Conservation (phyloP, 35 echinoderm and acorn worm species). For the Stichopus chloronotus region DNA sequence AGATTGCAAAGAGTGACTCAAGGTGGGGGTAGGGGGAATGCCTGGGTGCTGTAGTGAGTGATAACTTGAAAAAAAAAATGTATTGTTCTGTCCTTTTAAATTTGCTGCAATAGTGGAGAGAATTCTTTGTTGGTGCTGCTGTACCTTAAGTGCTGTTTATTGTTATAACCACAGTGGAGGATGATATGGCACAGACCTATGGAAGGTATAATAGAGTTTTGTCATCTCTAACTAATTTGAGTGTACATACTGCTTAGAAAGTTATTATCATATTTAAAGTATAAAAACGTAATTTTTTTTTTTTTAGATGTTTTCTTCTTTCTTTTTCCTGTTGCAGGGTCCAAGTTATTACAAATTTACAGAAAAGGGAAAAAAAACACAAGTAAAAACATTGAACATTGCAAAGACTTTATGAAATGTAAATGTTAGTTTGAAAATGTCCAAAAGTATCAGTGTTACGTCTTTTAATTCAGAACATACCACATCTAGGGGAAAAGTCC, state of each 20-base stretch:
- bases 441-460: background rate
- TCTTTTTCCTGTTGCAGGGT: conserved; percentile 39
- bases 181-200: too few relatives aligned
- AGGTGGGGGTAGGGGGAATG: too few relatives aligned
- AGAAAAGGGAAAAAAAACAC: background rate
- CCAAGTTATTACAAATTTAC: conserved; percentile 27
- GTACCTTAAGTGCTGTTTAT: too few relatives aligned
- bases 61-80: too few relatives aligned
- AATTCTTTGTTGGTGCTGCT: too few relatives aligned
- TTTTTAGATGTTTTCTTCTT: background rate
- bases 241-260: background rate
- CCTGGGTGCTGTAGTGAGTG: too few relatives aligned
- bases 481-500: too few relatives aligned
- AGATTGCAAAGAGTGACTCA: too few relatives aligned
- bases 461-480: background rate
- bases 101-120: background rate
- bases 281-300: background rate
- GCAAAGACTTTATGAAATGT: background rate
- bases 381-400: background rate
- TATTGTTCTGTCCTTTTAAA: background rate
- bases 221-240: background rate
- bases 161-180: too few relatives aligned
- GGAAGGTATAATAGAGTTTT: background rate
- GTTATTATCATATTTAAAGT: conserved; percentile 12
- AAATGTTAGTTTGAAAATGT: background rate